Base-by-base conservation (phyloP, 2,797 vertebrate species). In the Anguilla anguilla region DNA sequence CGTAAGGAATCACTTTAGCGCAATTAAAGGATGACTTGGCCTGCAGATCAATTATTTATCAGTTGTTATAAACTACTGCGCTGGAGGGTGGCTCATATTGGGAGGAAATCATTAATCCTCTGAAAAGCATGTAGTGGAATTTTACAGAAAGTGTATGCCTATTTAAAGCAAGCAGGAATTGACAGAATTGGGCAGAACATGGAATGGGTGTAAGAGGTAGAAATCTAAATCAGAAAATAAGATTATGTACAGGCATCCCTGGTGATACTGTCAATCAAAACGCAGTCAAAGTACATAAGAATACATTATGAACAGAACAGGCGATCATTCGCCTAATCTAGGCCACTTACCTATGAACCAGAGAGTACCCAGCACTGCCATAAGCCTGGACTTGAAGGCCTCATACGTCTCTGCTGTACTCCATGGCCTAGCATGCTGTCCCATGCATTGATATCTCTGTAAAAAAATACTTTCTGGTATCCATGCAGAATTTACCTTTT, bases 11-110 rank as follows among this genome's bases (percentile, higher is more conserved):
- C 19, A 49, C 55, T 85, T 88, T 79, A 25, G 25, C 43, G 51
- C 84, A 31, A 89, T 88, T 85, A 86, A 90, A 85, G 59, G 85
- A 28, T 79, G 85, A 25, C 81, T 87, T 86, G 43, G 43, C 69
- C 83, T 86, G 88, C 55, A 83, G 53, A 87, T 90, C 46, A 86
- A 84, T 88, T 46, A 67, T 85, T 69, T 25, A 61, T 85, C 59
- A 39, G 31, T 85, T 64, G 6, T 43, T 67, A 39, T 64, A n/a
- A 25, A 43, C 84, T 69, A n/a, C 55, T 39, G 35, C 31, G 61
- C 57, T 64, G 39, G 49, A 39, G 69, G n/a, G 31, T n/a, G 84
- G 59, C 35, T 69, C 39, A 28, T 67, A 43, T 46, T 46, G 39
- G 84, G 7, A 67, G 61, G 59, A 67, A 64, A 67, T 85, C 43